Evolutionary conservation across 2,113 vertebrate species (phyloP), one percentile per base, ranked within the genome.

Genomic region (Microcebus ravelobensis): DNA sequence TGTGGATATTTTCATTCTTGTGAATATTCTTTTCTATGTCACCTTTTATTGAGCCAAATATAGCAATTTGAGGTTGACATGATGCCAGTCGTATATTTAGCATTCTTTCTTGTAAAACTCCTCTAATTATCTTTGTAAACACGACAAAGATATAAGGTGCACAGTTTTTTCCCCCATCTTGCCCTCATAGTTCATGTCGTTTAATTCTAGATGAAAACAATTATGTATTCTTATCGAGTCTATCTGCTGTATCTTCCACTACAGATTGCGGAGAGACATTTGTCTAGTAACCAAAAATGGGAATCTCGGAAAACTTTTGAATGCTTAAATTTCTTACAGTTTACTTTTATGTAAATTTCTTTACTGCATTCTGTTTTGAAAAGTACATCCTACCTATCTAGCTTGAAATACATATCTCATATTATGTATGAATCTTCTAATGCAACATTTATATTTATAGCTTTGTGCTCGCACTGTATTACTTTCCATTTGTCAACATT

Each of bases 31-130:
- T 92, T 87, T 76, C 52, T 92, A 3, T 93, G 61, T 90, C 39
- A 90, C 77, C 80, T 97, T 97, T 91, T 97, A 97, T 95, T 93
- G 91, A 97, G 15, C 67, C 80, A 83, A 92, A 96, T 95, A 91
- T 96, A 95, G 39, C 55, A 91, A 83, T 88, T 97, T 84, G n/a
- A 96, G 59, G 0, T 97, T 95, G 20, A 13, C 61, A 52, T 85
- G 89, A 92, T 42, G 94, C 57, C 92, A 93, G 42, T 94, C n/a
- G 36, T 92, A 97, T n/a, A 74, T 77, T 96, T 96, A 34, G 21
- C 91, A 61, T 96, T 50, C 27, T 93, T 95, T 96, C 87, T 74
- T 94, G 3, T 92, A 67, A 89, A 95, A 84, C 3, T 59, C 7
- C 70, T 96, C 27, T 79, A 55, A 39, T 18, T 5, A 23, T 91